Percentiles rank a stretch among this genome's conserved stretches.
phyloP scores from a whole-genome alignment of 2,888 invertebrate species.

The Globia sparganii region DNA sequence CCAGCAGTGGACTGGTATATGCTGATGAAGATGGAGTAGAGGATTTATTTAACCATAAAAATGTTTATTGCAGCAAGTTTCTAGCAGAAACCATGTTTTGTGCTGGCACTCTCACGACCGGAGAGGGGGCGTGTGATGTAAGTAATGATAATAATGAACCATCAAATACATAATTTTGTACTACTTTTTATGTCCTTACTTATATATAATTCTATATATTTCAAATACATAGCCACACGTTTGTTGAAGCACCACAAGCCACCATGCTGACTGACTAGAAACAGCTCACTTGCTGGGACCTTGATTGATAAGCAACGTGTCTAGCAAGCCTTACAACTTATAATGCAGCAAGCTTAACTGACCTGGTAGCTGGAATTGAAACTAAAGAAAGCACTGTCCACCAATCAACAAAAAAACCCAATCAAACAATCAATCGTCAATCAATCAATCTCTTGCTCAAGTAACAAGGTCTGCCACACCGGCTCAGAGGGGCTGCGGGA shows the following conservation, averaged over 20 bases:
- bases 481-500: neutral
- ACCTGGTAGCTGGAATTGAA: neutral
- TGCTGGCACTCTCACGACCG: slow-evolving; percentile 85
- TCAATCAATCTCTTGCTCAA: neutral
- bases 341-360: too few species aligned
- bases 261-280: neutral
- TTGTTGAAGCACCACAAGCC: neutral
- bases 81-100: slow-evolving; percentile 82
- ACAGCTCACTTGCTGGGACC: neutral
- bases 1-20: too few species aligned
- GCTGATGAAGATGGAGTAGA: neutral
- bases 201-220: neutral
- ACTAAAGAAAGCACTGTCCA: neutral
- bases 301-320: neutral
- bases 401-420: neutral
- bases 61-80: slow-evolving; percentile 79
- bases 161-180: neutral
- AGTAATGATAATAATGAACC: slow-evolving; percentile 67
- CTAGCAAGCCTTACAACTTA: too few species aligned
- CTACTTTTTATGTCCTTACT: too few species aligned
- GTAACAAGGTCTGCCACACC: neutral
- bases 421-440: neutral
- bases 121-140: slow-evolving; percentile 87
- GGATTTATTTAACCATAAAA: neutral
- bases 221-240: neutral